A percentile compares a stretch with the other conserved stretches of the same genome.
Evolutionary conservation across 2,888 invertebrate species (phyloP).

Genomic region (Macropis europaea): DNA sequence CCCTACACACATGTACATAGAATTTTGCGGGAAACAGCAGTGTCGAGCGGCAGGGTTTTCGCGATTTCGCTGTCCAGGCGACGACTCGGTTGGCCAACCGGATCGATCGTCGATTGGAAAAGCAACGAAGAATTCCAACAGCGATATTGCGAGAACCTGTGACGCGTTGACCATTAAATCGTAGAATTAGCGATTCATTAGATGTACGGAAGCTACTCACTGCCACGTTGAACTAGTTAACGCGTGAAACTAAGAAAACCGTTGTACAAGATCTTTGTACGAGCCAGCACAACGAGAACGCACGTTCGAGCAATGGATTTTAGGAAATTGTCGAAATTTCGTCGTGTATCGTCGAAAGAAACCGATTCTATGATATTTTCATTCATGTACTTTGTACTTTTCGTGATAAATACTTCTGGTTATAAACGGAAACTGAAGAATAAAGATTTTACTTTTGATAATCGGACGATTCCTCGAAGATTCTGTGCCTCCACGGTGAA

Average conservation of each 20-base stretch:
- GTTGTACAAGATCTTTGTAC: constrained; percentile 16
- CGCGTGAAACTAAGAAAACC: constrained; percentile 14
- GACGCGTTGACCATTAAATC: constrained; percentile 21
- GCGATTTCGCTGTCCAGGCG: background rate
- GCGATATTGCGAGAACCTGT: background rate
- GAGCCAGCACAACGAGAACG: constrained; percentile 41
- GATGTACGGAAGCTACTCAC: constrained; percentile 27
- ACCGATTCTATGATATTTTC: background rate
- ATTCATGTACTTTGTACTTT: background rate
- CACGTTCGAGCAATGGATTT: too few relatives aligned
- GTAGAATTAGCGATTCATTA: constrained; percentile 34
- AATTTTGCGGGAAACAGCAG: background rate
- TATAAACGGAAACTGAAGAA: constrained; percentile 8
- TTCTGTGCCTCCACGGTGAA: background rate
- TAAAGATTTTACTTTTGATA: constrained; percentile 22
- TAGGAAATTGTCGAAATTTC: background rate
- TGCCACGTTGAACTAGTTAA: constrained; percentile 38
- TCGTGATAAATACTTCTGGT: too few relatives aligned
- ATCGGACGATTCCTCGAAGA: background rate
- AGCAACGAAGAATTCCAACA: background rate
- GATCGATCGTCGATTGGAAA: background rate
- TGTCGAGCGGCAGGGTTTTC: background rate
- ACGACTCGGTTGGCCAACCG: background rate
- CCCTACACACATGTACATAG: constrained; percentile 37
- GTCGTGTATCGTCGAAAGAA: background rate